These are phyloP conservation scores for Phenganax subtilis DNA, from an alignment of 92 coral and sea anemone genomes.

Conservation along the genomic window DNA sequence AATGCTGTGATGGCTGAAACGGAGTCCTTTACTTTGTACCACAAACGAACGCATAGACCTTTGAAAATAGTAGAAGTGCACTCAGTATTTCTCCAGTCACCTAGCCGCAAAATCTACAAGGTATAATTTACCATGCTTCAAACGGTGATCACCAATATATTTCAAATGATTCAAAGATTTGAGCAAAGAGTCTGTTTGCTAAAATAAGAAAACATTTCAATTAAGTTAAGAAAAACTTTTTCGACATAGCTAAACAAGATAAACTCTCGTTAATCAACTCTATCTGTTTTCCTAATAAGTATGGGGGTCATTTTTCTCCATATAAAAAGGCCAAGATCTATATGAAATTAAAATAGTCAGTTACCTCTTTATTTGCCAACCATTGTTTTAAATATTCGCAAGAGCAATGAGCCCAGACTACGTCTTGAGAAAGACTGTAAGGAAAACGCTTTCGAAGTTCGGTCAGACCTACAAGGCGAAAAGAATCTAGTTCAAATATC, in stretches of 20 bases:
- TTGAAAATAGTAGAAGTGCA: background rate
- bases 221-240: no score
- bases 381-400: slow-evolving; percentile 64
- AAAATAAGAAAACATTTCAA: slow-evolving; percentile 9
- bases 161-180: slow-evolving; percentile 62
- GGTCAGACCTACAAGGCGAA: slow-evolving; percentile 52
- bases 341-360: background rate
- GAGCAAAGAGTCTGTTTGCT: slow-evolving; percentile 63
- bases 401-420: slow-evolving; percentile 86
- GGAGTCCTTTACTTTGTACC: slow-evolving; percentile 76
- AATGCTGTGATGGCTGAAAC: slow-evolving; percentile 68
- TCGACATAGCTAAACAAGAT: no score
- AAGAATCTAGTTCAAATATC: background rate
- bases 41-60: slow-evolving; percentile 72
- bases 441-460: slow-evolving; percentile 75
- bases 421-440: slow-evolving; percentile 70
- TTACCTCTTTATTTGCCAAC: slow-evolving; percentile 78
- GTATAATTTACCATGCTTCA: slow-evolving; percentile 66
- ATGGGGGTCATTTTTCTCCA: no score
- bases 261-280: no score
- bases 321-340: no score
- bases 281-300: no score
- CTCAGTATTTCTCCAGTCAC: background rate
- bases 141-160: slow-evolving; percentile 64
- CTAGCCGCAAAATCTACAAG: background rate